Base-by-base conservation (phyloP, 2,888 invertebrate species). In the Lacanobia oleracea region DNA sequence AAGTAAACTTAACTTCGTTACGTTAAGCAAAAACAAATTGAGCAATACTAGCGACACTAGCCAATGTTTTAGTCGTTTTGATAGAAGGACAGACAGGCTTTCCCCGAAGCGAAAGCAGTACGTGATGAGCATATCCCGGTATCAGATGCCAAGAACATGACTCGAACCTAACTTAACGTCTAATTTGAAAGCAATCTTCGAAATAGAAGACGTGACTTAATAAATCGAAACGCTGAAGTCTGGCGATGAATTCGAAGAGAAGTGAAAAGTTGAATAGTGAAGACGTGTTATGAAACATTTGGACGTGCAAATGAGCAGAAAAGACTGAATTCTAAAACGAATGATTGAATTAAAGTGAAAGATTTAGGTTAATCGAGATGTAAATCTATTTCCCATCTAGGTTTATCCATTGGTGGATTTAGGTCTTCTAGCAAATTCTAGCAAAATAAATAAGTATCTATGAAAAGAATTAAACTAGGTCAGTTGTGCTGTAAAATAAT, bases 101-200 rank as follows among this genome's bases (percentile, higher is more conserved):
- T 91, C 90, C 86, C 88, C 81, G 59, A 72, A 74, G 90, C 92
- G 94, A 94, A 94, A 94, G 94, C 91, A 82, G 71, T 81, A 93
- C 94, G 94, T 94, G 95, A 91, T 89, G 88, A 77, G 94, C 91
- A 93, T 94, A 83, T 84, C 81, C 87, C 84, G 60, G 54, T 54
- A 72, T 56, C 68, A 57, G 83, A 85, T 78, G 76, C 79, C 81
- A 78, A 82, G 64, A 68, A 77, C 77, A 77, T 85, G 74, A 68
- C 63, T 77, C 72, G 79, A 74, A 82, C 77, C 75, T 73, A 79
- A 75, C 78, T 69, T 81, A 87, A 87, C 79, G 81, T 87, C 87
- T 86, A 87, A 90, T 91, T 89, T 90, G 88, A 88, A 88, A 88
- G 87, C 86, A 85, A 88, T 89, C 88, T 87, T 87, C 83, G 83